Conservation (phyloP, 2,888 invertebrate species). For the Drosophila maculinotata region DNA sequence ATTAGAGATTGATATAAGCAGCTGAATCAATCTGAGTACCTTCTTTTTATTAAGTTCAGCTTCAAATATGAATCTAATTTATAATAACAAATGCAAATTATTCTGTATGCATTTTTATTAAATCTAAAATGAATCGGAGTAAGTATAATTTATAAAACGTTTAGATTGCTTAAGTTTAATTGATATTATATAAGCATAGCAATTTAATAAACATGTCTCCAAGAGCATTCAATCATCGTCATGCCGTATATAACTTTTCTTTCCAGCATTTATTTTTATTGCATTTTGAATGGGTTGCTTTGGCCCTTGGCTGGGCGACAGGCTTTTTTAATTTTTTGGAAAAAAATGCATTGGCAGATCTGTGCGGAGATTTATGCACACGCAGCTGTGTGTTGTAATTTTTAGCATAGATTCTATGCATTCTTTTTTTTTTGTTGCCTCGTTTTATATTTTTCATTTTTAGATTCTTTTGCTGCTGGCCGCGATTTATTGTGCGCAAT, state of each 20-base stretch:
- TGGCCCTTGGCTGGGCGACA: slow-evolving; percentile 30
- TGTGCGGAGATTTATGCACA: slow-evolving; percentile 72
- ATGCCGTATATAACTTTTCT: too few species aligned
- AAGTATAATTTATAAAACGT: too few species aligned
- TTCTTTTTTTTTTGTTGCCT: slow-evolving; percentile 37
- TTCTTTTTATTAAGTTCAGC: too few species aligned
- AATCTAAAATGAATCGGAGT: too few species aligned
- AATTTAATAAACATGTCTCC: too few species aligned
- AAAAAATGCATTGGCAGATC: slow-evolving; percentile 61
- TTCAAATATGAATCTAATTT: too few species aligned
- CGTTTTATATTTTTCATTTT: slow-evolving; percentile 26
- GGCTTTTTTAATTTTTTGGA: slow-evolving; percentile 55
- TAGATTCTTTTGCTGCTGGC: slow-evolving; percentile 33
- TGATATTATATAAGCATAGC: too few species aligned
- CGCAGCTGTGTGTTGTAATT: slow-evolving; percentile 80
- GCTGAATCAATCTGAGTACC: too few species aligned
- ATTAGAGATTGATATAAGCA: too few species aligned
- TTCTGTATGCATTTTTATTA: too few species aligned
- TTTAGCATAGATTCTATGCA: slow-evolving; percentile 62
- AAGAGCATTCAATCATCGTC: slow-evolving; percentile 13
- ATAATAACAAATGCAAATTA: too few species aligned
- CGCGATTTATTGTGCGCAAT: slow-evolving; percentile 75
- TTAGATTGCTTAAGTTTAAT: too few species aligned
- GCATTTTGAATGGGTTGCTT: slow-evolving; percentile 58
- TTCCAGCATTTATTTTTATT: slow-evolving; percentile 39